These are phyloP conservation scores for Apteryx mantelli DNA, from an alignment of 2,113 vertebrate genomes.

Conservation along the genomic window DNA sequence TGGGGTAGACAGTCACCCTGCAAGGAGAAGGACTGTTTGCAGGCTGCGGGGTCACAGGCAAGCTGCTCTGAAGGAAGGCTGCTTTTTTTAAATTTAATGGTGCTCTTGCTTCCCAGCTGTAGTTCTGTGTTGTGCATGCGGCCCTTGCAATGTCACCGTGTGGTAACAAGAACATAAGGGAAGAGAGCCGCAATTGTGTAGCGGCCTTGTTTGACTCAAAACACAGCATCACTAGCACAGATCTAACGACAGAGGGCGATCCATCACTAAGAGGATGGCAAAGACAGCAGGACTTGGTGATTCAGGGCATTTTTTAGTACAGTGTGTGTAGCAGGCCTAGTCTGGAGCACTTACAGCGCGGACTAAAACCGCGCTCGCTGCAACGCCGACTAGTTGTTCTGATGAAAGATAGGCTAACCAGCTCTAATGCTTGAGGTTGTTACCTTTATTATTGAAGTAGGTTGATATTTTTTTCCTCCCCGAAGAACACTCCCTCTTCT, in stretches of 20 bases:
- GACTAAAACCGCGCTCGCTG: not conserved
- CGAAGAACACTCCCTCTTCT: not conserved
- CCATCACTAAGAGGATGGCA: not conserved
- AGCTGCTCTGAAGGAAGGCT: not conserved
- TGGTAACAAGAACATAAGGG: not conserved
- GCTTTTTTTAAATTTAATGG: not conserved
- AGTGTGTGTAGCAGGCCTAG: not conserved
- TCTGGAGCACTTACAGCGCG: not conserved
- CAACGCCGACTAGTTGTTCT: fast-evolving
- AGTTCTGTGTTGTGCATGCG: not conserved
- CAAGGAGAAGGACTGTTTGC: not conserved
- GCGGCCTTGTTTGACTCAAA: not conserved
- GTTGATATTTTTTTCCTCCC: not conserved
- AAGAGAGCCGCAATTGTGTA: not conserved
- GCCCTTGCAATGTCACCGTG: not conserved
- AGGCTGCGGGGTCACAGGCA: not conserved
- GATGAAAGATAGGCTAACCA: not conserved
- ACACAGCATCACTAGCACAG: not conserved
- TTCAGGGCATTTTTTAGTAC: not conserved
- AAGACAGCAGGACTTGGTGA: fast-evolving
- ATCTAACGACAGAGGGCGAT: not conserved
- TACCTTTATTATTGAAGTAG: not conserved
- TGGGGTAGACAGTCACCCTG: fast-evolving
- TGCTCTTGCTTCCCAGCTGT: not conserved
- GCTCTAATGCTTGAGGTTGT: not conserved